Evolutionary conservation across 1,140 invertebrate genomes (phyloP), one percentile per base, ranked within the genome.

Genomic region (Pseudobourletiella spinata): DNA sequence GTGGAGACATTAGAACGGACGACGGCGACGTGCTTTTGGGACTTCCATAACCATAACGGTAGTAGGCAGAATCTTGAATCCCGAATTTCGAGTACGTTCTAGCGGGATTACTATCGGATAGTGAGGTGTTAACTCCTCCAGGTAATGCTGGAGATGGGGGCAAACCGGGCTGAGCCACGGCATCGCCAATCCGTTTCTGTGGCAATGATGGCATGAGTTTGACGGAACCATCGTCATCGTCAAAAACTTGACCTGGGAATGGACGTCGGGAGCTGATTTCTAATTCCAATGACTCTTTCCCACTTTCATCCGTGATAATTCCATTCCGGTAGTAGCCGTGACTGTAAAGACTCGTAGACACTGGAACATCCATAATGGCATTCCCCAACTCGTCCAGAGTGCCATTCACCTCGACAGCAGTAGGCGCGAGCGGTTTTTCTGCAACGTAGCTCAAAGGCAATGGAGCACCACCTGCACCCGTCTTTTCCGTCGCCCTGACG

Each of bases 51-150:
- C 46, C 30, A 22, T 62, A 63, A 2, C 59, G 28, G 26, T 67
- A 62, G 25, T 50, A 63, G 2, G 67, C 35, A 0, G 65, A 63
- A 43, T 69, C 67, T 43, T 69, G 61, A 46, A 69, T 54, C 18
- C 59, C 61, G 46, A 69, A 69, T 44, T 69, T 69, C 6, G 67
- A 64, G 46, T 66, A 69, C 1, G 62, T 69, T 25, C 67, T 59
- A 4, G 61, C 50, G 1, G 67, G 44, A 25, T 44, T 57, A 25
- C 8, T 29, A 30, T 22, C 25, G 1, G 26, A 28, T 1, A 35
- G 16, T 3, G 18, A 42, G 29, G 15, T n/a, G 11, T 52, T 22
- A n/a, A n/a, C n/a, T n/a, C n/a, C n/a, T n/a, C n/a, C n/a, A 16
- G 56, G 56, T 39, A 58, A 15, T 6, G 43, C 16, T 24, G n/a